phyloP scores from a whole-genome alignment of 2,113 vertebrate genomes.

The Manacus vitellinus region DNA sequence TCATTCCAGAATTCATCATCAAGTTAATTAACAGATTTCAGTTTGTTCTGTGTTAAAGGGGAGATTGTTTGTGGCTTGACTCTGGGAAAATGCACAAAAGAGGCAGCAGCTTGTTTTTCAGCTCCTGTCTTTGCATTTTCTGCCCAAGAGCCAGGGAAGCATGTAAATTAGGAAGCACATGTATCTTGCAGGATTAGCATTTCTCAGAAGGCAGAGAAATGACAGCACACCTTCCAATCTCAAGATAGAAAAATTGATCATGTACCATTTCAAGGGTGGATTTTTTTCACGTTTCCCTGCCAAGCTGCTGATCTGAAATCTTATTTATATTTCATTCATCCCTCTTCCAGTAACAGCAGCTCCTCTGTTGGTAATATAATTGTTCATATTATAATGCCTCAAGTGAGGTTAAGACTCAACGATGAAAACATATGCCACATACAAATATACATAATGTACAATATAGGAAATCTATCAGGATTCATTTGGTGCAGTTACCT shows the following conservation, averaged over 20 bases:
- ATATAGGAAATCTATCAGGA: slow-evolving; percentile 8
- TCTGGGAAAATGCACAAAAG: slow-evolving; percentile 47
- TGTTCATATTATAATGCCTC: not conserved
- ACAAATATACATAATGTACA: not conserved
- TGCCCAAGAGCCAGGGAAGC: not conserved
- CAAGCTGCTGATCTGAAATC: not conserved
- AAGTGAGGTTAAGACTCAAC: not conserved
- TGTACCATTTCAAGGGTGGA: not conserved
- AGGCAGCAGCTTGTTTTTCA: slow-evolving; percentile 16
- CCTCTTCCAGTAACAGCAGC: not conserved
- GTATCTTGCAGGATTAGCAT: slow-evolving; percentile 16
- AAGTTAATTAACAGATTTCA: slow-evolving; percentile 41
- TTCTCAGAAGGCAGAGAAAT: slow-evolving; percentile 21
- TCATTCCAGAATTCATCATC: slow-evolving; percentile 20
- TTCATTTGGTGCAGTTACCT: not conserved
- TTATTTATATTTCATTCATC: not conserved
- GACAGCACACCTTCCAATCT: slow-evolving; percentile 6
- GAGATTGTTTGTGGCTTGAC: slow-evolving; percentile 13
- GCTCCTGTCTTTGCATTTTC: slow-evolving; percentile 44
- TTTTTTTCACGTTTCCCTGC: not conserved
- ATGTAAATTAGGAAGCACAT: slow-evolving; percentile 30
- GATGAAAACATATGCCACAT: not conserved
- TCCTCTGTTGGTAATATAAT: not conserved
- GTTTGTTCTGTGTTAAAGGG: slow-evolving; percentile 5
- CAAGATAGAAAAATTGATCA: not conserved